A percentile compares a stretch with the other conserved stretches of the same genome.
phyloP scores from a whole-genome alignment of 1,140 invertebrate species.

The Conopomorpha cramerella region DNA sequence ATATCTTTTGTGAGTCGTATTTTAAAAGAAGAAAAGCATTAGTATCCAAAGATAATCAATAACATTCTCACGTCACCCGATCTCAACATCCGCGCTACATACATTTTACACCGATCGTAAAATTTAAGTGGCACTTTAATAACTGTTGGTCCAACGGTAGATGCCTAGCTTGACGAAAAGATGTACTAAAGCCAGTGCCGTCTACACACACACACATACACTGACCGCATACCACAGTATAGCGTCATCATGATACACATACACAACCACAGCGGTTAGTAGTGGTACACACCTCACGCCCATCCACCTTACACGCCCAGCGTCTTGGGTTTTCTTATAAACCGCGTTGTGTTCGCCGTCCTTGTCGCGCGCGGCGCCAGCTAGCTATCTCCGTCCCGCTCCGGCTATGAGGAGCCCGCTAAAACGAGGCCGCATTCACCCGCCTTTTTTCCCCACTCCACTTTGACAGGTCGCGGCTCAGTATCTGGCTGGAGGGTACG shows the following conservation, averaged over 20 bases:
- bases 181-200: slow-evolving; percentile 14
- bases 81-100: slow-evolving; percentile 23
- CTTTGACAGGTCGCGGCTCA: slow-evolving; percentile 60
- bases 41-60: not conserved
- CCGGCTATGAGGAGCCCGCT: slow-evolving; percentile 54
- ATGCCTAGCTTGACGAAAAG: slow-evolving; percentile 21
- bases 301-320: slow-evolving; percentile 58
- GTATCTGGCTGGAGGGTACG: slow-evolving; percentile 55
- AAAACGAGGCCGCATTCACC: slow-evolving; percentile 57
- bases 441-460: slow-evolving; percentile 61
- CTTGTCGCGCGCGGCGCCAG: slow-evolving; percentile 15
- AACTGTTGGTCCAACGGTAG: slow-evolving; percentile 27
- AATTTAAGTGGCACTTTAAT: slow-evolving; percentile 53
- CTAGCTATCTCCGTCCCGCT: slow-evolving; percentile 21
- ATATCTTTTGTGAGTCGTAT: not conserved
- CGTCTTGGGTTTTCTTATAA: slow-evolving; percentile 61
- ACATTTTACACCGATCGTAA: slow-evolving; percentile 46
- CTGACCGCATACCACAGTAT: slow-evolving; percentile 22
- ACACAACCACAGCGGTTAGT: too few species aligned
- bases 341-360: slow-evolving; percentile 49
- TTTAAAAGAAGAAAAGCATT: not conserved
- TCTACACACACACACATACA: slow-evolving; percentile 22
- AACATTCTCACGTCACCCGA: slow-evolving; percentile 19
- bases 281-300: slow-evolving; percentile 42
- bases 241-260: too few species aligned